These are phyloP conservation scores for Brachionus angularis DNA, from an alignment of 1,140 invertebrate species.

Conservation along the genomic window DNA sequence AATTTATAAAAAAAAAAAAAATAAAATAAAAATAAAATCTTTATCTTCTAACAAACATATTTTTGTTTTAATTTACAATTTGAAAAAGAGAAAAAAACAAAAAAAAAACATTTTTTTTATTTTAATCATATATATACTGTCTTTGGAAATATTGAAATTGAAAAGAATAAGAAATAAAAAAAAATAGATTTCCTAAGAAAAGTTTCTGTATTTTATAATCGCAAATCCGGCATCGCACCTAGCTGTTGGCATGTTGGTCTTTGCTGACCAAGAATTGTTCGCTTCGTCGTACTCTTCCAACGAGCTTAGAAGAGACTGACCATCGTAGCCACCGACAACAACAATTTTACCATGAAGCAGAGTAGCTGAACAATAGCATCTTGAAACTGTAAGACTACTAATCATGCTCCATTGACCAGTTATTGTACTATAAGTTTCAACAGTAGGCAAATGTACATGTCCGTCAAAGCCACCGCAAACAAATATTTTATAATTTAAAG, in stretches of 20 bases:
- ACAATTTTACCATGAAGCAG: slow-evolving; percentile 51
- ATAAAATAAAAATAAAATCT: too few species aligned
- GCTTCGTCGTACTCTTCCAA: slow-evolving; percentile 55
- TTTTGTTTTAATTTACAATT: too few species aligned
- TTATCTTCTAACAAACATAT: too few species aligned
- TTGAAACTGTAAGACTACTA: slow-evolving; percentile 50
- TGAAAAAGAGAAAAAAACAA: too few species aligned
- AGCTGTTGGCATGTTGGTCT: slow-evolving; percentile 38
- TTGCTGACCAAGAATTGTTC: slow-evolving; percentile 44
- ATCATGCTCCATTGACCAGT: slow-evolving; percentile 86
- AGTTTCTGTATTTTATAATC: slow-evolving; percentile 36
- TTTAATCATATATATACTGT: too few species aligned
- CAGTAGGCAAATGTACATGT: slow-evolving; percentile 91
- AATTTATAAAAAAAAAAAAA: too few species aligned
- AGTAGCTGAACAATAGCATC: slow-evolving; percentile 56
- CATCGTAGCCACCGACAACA: slow-evolving; percentile 64
- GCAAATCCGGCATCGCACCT: slow-evolving; percentile 43
- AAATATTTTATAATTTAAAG: slow-evolving; percentile 90
- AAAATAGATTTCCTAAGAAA: background rate
- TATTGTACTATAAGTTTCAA: slow-evolving; percentile 92
- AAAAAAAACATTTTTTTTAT: too few species aligned
- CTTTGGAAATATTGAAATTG: too few species aligned
- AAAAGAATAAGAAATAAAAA: too few species aligned
- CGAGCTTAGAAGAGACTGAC: slow-evolving; percentile 54
- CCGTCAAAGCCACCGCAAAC: slow-evolving; percentile 97